Evolutionary conservation across 2,888 invertebrate genomes (phyloP), one percentile per base, ranked within the genome.

Genomic region (Plusia festucae): DNA sequence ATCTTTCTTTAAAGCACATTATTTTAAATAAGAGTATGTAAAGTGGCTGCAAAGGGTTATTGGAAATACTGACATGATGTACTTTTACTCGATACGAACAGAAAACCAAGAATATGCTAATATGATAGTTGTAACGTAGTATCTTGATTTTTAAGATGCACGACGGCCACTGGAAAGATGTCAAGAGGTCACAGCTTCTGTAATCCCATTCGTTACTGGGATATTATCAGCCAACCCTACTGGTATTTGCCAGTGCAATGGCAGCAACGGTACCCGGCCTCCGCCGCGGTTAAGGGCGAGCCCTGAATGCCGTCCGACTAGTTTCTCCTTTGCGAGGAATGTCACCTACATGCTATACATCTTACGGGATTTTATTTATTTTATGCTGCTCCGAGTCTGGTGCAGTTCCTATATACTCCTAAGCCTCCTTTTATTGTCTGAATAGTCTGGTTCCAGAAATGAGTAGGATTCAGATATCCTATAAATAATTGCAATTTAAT

Each of bases 261-360:
- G 85, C 88, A 87, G 85, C 89, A 87, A 91, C 90, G 91, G 91
- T 89, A 89, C 86, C 76, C 80, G 82, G 82, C 85, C 86, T 86
- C 84, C 79, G 66, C 81, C 75, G 81, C 87, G 86, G 86, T 87
- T 86, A 89, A 93, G 91, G 92, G 92, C 90, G 90, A 86, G 89
- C 89, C 87, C 86, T 92, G 92, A 93, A 93, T 93, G 92, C 86
- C 74, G 92, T 85, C 87, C 78, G 82, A 91, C 92, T 90, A 93
- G 93, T 93, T 93, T 93, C 92, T 90, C 89, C 86, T 86, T 85
- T 87, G 87, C 84, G 72, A 82, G 89, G 92, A 92, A 93, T 93
- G 92, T 91, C 91, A 91, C 89, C 88, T 89, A 91, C 85, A 88
- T 88, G 87, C 86, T 82, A 84, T 85, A 83, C 70, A 80, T 76